These are phyloP conservation scores for Strigamia transsilvanica DNA, from an alignment of 2,888 invertebrate species.

Conservation along the genomic window DNA sequence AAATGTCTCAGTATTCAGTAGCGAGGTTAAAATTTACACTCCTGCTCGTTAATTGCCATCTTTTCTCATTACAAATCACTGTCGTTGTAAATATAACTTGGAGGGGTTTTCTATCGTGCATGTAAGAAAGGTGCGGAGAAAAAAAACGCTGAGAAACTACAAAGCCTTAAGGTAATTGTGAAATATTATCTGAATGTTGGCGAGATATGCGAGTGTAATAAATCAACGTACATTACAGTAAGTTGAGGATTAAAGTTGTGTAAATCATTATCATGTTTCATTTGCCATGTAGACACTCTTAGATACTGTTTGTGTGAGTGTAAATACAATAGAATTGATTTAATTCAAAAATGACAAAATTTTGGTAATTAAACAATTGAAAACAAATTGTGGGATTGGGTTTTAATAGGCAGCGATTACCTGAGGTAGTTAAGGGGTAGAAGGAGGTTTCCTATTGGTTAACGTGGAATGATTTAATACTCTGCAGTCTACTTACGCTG, in stretches of 20 bases:
- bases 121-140: neutral
- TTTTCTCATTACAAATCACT: neutral
- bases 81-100: neutral
- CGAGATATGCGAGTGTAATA: slow-evolving; percentile 5
- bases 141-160: slow-evolving; percentile 19
- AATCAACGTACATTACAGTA: slow-evolving; percentile 6
- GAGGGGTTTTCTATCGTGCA: neutral
- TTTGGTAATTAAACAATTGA: neutral
- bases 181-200: slow-evolving; percentile 32
- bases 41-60: neutral
- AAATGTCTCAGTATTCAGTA: too few species aligned
- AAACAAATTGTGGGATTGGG: neutral
- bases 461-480: slow-evolving; percentile 27
- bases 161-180: slow-evolving; percentile 43
- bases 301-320: neutral
- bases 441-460: neutral
- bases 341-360: neutral
- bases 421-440: neutral
- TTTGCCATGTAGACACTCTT: neutral
- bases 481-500: neutral
- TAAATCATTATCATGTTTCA: slow-evolving; percentile 28
- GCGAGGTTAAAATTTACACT: neutral
- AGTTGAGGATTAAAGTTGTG: slow-evolving; percentile 28
- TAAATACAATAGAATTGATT: neutral
- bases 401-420: neutral